These are phyloP conservation scores for Sciurus niger DNA, from an alignment of 2,113 vertebrate species.

Conservation along the genomic window DNA sequence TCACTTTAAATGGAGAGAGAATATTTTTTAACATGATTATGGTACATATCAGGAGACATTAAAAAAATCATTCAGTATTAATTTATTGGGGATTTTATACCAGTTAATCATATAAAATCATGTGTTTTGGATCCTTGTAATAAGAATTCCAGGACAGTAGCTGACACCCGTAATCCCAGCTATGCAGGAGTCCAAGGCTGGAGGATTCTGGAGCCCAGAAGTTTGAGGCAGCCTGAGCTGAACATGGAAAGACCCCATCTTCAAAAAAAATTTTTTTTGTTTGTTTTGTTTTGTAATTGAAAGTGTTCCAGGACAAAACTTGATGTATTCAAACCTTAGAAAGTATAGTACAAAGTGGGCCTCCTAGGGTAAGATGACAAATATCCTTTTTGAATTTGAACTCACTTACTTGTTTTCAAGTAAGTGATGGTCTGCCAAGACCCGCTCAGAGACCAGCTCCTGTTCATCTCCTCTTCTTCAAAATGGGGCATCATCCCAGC, in stretches of 20 bases:
- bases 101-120: background rate
- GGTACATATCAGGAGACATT: background rate
- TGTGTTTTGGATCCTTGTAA: background rate
- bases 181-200: background rate
- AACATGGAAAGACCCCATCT: background rate
- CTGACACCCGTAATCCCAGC: background rate
- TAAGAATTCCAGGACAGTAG: background rate
- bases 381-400: background rate
- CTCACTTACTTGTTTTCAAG: background rate
- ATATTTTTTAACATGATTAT: conserved; percentile 37
- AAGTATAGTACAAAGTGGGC: background rate
- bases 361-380: background rate
- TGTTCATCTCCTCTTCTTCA: no score
- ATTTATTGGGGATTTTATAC: background rate
- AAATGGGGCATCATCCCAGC: background rate
- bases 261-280: background rate
- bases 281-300: background rate
- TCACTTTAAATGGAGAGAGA: conserved; percentile 47
- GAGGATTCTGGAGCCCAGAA: background rate
- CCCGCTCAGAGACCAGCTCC: background rate
- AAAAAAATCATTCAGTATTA: conserved; percentile 4
- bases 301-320: background rate
- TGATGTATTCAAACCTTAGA: background rate
- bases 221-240: background rate
- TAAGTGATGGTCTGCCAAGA: background rate